Evolutionary conservation across 2,113 vertebrate species (phyloP), one percentile per base, ranked within the genome.

Genomic region (Platycercus adscitus): DNA sequence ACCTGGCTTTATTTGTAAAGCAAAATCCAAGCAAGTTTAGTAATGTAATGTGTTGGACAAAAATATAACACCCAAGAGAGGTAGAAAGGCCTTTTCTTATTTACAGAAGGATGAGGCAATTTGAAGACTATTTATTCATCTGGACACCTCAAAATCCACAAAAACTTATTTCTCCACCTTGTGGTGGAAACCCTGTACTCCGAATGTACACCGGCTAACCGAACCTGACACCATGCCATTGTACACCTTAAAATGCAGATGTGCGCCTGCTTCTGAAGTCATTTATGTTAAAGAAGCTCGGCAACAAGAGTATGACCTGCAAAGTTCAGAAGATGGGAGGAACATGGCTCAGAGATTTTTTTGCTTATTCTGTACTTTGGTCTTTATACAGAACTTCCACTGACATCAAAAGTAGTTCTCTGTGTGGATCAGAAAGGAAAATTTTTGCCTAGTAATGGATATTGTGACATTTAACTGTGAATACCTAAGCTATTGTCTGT

Each of bases 381-480:
- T 52, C 56, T 96, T 90, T 50, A 68, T 33, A 37, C 60, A 84
- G 52, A 93, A 72, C 72, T 95, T 91, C 44, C 23, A 68, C 49
- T 78, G 49, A 49, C 26, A 37, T 28, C 13, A 58, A 25, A 75
- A 92, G 43, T 29, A 77, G 46, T 75, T 94, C 49, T 81, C 63
- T 85, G 6, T 37, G 29, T 83, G 71, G 73, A 92, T 95, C 58
- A 82, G 43, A 86, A 80, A 84, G 39, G 76, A 91, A 50, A 47
- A 14, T 23, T 84, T 85, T n/a, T 77, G 41, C 78, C 78, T 15
- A 33, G 7, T 75, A 76, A 35, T 9, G 24, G 73, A 60, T 91
- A 52, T 44, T 83, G 80, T 83, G 68, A 55, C 86, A 46, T 4
- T 87, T 73, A 75, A 76, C 81, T 95, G 68, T 96, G 88, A 92